phyloP scores from a whole-genome alignment of 1,140 invertebrate species.

The Macrocentrus cingulum region DNA sequence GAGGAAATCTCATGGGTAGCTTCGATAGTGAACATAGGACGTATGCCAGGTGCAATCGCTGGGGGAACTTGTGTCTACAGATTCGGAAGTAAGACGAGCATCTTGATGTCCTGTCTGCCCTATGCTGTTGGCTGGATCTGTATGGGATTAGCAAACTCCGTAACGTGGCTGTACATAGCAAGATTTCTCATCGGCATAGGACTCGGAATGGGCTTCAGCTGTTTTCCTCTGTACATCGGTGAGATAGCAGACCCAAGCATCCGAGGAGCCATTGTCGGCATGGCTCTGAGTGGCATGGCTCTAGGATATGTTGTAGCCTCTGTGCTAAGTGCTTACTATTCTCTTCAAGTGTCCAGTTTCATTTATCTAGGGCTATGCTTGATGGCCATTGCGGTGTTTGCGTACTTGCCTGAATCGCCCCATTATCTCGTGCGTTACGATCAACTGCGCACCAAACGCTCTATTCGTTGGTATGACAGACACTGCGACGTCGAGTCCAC shows the following conservation, averaged over 20 bases:
- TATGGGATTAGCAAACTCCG: slow-evolving; percentile 48
- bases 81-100: slow-evolving; percentile 68
- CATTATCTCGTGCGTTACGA: slow-evolving; percentile 65
- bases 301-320: slow-evolving; percentile 69
- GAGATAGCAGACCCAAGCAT: slow-evolving; percentile 68
- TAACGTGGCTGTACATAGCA: slow-evolving; percentile 59
- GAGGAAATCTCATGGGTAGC: slow-evolving; percentile 70
- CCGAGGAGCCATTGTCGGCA: slow-evolving; percentile 67
- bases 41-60: slow-evolving; percentile 50
- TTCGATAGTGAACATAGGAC: slow-evolving; percentile 61
- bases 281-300: slow-evolving; percentile 57
- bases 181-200: slow-evolving; percentile 65
- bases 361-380: slow-evolving; percentile 59
- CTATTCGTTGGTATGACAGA: slow-evolving; percentile 63
- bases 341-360: slow-evolving; percentile 59
- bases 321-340: slow-evolving; percentile 62
- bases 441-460: slow-evolving; percentile 61
- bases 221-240: slow-evolving; percentile 69
- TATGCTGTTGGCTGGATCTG: slow-evolving; percentile 67
- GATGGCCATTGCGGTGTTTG: slow-evolving; percentile 64
- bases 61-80: slow-evolving; percentile 52
- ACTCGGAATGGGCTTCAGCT: slow-evolving; percentile 68
- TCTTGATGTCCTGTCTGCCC: slow-evolving; percentile 64
- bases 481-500: too few species aligned
- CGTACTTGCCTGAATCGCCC: slow-evolving; percentile 73